Conservation (phyloP, 37 sponge, comb jelly and placozoan genomes). For the Cliona cf. orientalis region DNA sequence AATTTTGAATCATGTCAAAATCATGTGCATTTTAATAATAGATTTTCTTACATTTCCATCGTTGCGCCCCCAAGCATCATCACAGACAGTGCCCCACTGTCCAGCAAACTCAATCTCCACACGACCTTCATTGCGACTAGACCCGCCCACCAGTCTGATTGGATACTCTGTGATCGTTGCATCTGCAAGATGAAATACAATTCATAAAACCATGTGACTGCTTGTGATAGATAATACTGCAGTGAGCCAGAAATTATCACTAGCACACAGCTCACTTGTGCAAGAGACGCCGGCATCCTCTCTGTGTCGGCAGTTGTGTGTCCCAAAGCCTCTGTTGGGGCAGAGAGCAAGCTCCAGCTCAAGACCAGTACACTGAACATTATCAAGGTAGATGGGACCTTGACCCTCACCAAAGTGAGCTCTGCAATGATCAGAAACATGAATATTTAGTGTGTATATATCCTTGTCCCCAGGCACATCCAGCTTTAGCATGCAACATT, state of each 20-base stretch:
- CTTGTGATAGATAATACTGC: not conserved
- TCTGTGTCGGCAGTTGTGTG: slow-evolving; percentile 14
- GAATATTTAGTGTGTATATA: too few relatives aligned
- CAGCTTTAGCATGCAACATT: not conserved
- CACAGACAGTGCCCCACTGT: slow-evolving; percentile 13
- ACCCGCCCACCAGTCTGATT: slow-evolving; percentile 6
- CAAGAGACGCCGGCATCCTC: slow-evolving; percentile 69
- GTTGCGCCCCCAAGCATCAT: not conserved
- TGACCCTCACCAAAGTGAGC: slow-evolving; percentile 43
- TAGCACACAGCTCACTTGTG: slow-evolving; percentile 54
- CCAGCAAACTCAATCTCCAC: slow-evolving; percentile 12
- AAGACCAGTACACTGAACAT: slow-evolving; percentile 48
- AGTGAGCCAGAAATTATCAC: not conserved
- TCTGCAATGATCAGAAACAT: too few relatives aligned
- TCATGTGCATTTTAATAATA: too few relatives aligned
- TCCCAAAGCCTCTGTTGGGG: slow-evolving; percentile 3
- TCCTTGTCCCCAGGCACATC: not conserved
- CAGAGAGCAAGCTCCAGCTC: slow-evolving; percentile 48
- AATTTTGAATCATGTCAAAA: too few relatives aligned
- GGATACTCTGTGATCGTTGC: not conserved
- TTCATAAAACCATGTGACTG: not conserved
- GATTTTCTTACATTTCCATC: slow-evolving; percentile 28
- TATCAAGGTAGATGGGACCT: slow-evolving; percentile 25
- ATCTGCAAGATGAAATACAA: not conserved
- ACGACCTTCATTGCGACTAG: not conserved